Evolutionary conservation across 2,888 invertebrate genomes (phyloP), one percentile per base, ranked within the genome.

Genomic region (Euspilapteryx auroguttella): DNA sequence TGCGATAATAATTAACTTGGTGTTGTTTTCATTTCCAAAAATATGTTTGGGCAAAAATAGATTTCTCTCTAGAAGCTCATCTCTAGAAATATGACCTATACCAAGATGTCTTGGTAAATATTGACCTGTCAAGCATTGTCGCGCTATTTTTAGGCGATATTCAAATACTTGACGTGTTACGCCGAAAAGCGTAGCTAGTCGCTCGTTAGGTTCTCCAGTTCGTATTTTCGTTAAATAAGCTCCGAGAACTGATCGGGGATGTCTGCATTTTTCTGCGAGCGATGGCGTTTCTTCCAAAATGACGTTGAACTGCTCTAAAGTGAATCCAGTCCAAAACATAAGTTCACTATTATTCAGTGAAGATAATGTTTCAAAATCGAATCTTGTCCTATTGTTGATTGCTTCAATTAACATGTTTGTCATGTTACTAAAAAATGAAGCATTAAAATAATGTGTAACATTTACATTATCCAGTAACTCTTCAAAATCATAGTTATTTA

Each of bases 341-440:
- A 28, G 11, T 10, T 28, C 28, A 28, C 21, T 28, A 17, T 26
- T 20, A 7, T 10, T 11, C 20, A 27, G 21, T 27, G 10, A 12
- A 21, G 27, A n/a, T n/a, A n/a, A n/a, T n/a, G n/a, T n/a, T 30
- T 36, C 28, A 35, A 32, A 30, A 29, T 31, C 25, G 5, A 32
- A 33, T 10, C 26, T 25, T 21, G 23, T 17, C 10, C 21, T 17
- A 26, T 24, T 26, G 22, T 30, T 27, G 28, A 32, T 24, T 21
- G 31, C 28, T 21, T 32, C 25, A 25, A 28, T 22, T 12, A 28
- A 28, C 28, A 28, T 17, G 17, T 23, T 24, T 7, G 29, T 27
- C 30, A 32, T 6, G 25, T 28, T 20, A 17, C 22, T 27, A 33
- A 33, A 30, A 30, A 28, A 28, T 23, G 17, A 22, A 30, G 30